Evolutionary conservation across 2,888 invertebrate species (phyloP), one percentile per base, ranked within the genome.

Genomic region (Leptarthrus brevirostris): DNA sequence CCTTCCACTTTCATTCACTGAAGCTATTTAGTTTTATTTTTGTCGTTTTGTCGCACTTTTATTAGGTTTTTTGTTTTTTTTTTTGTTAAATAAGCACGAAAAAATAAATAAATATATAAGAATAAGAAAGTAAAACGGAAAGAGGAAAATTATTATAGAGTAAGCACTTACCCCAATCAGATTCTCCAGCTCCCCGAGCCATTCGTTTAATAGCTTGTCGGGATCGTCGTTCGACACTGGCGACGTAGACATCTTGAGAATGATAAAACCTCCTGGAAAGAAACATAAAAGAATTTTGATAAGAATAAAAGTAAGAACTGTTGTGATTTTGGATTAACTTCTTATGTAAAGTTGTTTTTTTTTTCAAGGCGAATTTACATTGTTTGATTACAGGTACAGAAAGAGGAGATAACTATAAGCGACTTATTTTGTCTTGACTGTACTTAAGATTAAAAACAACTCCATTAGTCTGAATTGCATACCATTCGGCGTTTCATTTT

Each of bases 151-250:
- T 44, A 61, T 14, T 6, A 18, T 47, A 47, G 16, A 26, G 16
- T 24, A 16, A 16, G 64, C 58, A 77, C 87, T 87, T 80, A 88
- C 88, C 85, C 86, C 85, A 74, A 87, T 87, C 72, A 88, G 83
- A 78, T 83, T 86, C 82, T 88, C 87, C 78, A 88, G 82, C 80
- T 88, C 88, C 73, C 87, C 87, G 24, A 88, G 84, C 88, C 88
- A 88, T 76, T 87, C 86, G 81, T 87, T 87, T 78, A 88, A 83
- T 74, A 88, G 84, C 78, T 86, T 86, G 79, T 87, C 87, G 24
- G 88, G 88, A 81, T 87, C 87, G 72, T 78, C 78, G 26, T 74
- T 74, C 53, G 77, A 26, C 53, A 75, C 56, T 70, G 74, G 40
- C 47, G 75, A 73, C 22, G 77, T 47, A 20, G 76, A 66, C 76